Evolutionary conservation across 1,140 invertebrate genomes (phyloP), one percentile per base, ranked within the genome.

Genomic region (Pomacea maculata): DNA sequence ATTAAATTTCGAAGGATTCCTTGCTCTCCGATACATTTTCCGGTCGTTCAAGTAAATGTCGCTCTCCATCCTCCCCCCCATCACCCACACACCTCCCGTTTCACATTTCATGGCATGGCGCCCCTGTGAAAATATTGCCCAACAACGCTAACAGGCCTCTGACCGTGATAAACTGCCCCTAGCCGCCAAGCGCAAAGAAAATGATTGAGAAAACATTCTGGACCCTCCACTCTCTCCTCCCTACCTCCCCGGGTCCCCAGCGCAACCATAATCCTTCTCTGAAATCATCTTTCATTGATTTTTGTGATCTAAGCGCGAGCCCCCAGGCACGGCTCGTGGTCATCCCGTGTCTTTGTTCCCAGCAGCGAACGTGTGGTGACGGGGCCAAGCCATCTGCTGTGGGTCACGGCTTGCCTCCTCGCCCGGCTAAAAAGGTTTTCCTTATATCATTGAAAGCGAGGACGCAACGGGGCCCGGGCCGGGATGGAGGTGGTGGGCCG

Each of bases 301-400:
- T 75, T 75, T 75, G 73, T 75, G 73, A 75, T 75, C 73, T 75
- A 75, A 75, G 45, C 52, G 54, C 17, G 12, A 52, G 54, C 52
- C 52, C 21, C 73, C 14, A 57, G 54, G 17, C 73, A 75, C 54
- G 45, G 54, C 29, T 21, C 15, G 12, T 57, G 57, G 54, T 75
- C 52, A 75, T 55, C 73, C 45, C 54, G 57, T 15, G 15, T 75
- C 73, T 75, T 75, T 75, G 73, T 75, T 75, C 52, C 15, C 11
- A 12, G 45, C 54, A 14, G 73, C 21, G 73, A 54, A 75, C 73
- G 73, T 75, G 73, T n/a, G 52, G 6, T 70, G 73, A 8, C 21
- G 45, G 73, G 73, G 73, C 19, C 45, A 52, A 25, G 55, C 34
- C 73, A 75, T 34, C 73, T 75, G 73, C 17, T 75, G 45, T 57